A percentile compares a stretch with the other conserved stretches of the same genome.
Evolutionary conservation across 53 echinoderm and acorn worm genomes (phyloP).

Genomic region (Patiria pectinifera): DNA sequence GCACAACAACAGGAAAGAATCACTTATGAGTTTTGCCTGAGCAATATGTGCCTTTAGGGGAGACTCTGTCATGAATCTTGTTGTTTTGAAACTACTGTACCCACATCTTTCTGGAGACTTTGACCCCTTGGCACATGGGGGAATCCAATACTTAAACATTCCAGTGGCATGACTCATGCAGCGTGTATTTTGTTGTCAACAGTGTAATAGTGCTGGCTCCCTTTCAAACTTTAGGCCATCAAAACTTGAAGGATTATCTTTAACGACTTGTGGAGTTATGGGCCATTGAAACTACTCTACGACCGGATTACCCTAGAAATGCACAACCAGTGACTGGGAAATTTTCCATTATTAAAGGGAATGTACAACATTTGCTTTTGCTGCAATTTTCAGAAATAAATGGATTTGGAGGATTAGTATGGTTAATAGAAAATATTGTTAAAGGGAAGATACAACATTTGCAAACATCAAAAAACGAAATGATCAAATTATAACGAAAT

Average conservation of each 20-base stretch:
- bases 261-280: not conserved
- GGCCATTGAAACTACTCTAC: not conserved
- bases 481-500: no score
- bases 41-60: not conserved
- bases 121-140: not conserved
- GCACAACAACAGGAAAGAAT: slow-evolving; percentile 4
- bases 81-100: not conserved
- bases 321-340: no score
- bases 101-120: not conserved
- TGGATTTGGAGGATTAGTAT: no score
- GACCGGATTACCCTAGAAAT: not conserved
- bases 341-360: no score
- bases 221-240: not conserved
- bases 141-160: not conserved
- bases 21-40: not conserved
- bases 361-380: no score
- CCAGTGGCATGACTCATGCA: not conserved
- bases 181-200: not conserved
- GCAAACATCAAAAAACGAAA: no score
- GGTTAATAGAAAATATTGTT: no score
- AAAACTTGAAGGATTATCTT: not conserved
- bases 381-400: no score
- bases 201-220: not conserved
- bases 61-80: not conserved
- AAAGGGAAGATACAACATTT: no score